Evolutionary conservation across 2,888 invertebrate species (phyloP), one percentile per base, ranked within the genome.

Genomic region (Enoplolaimus lenunculus): DNA sequence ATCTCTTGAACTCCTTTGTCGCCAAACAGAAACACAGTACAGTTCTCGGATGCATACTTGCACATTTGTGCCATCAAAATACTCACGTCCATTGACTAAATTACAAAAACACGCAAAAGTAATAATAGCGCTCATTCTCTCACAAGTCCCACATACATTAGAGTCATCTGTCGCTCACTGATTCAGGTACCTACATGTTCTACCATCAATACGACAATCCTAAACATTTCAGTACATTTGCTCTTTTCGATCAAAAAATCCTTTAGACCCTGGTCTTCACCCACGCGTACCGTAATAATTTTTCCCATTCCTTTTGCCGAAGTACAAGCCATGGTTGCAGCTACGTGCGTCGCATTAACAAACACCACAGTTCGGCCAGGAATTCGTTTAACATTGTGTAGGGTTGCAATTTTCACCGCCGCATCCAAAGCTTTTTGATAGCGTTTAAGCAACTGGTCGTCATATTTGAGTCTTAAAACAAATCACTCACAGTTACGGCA

Each of bases 311-410:
- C 80, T 73, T 74, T 77, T 1, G 80, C 80, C 34, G 81, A 76
- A 7, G 77, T 75, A 71, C 82, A 81, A 0, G 77, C 75, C 13
- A 71, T 60, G 1, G 73, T 66, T 79, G 79, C 79, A n/a, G 71
- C 68, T 0, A 60, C 7, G 1, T 77, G 75, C 21, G 78, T 72
- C 72, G 81, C 77, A 74, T 80, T 80, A 65, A 83, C 77, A 2
- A 72, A 28, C 35, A 83, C 79, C 16, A 83, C 71, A 0, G 82
- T 82, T 21, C 75, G 75, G 1, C 83, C 83, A 70, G 77, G 76
- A 71, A 84, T 82, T n/a, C 82, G 82, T 66, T 78, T 75, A 7
- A 83, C 79, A 76, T 84, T 84, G 76, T 82, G 78, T 1, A 78
- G 75, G 1, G 83, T 81, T 57, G 83, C 81, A 34, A 83, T 78